A percentile compares a stretch with the other conserved stretches of the same genome.
Conservation (phyloP, 1,140 invertebrate genomes). For the Palaemon carinicauda region DNA sequence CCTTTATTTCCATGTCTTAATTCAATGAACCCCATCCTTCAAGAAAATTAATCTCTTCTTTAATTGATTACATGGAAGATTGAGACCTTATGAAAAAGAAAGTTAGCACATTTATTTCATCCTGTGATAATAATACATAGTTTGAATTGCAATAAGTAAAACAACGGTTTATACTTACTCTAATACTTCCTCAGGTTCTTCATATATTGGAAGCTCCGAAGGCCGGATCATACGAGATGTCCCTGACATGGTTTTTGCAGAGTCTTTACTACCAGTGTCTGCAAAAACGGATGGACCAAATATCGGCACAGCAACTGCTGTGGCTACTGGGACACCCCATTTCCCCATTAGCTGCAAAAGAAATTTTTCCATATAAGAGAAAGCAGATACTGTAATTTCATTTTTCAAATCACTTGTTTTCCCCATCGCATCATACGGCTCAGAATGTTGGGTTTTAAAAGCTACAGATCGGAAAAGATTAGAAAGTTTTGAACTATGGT, state of each 20-base stretch:
- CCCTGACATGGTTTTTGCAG: neutral
- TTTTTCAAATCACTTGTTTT: too few relatives aligned
- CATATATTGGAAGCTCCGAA: conserved; percentile 51
- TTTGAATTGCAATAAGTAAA: neutral
- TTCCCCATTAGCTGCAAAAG: conserved; percentile 11
- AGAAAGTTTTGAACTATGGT: too few relatives aligned
- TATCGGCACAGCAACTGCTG: conserved; percentile 11
- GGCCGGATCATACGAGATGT: conserved; percentile 42
- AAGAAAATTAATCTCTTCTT: too few relatives aligned
- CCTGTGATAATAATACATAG: neutral
- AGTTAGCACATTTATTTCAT: neutral
- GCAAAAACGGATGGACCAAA: conserved; percentile 23
- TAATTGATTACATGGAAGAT: too few relatives aligned
- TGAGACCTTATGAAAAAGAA: too few relatives aligned
- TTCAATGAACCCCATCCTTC: too few relatives aligned
- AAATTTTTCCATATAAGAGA: too few relatives aligned
- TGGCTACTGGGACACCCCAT: conserved; percentile 31
- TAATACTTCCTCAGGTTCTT: conserved; percentile 23
- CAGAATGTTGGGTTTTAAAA: too few relatives aligned
- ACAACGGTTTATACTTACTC: conserved; percentile 7
- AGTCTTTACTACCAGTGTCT: neutral
- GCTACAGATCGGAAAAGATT: too few relatives aligned
- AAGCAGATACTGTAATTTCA: too few relatives aligned
- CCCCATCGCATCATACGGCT: too few relatives aligned
- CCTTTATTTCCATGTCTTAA: too few relatives aligned